phyloP scores from a whole-genome alignment of 2,797 vertebrate species.

The Mormyrops boulengeri region DNA sequence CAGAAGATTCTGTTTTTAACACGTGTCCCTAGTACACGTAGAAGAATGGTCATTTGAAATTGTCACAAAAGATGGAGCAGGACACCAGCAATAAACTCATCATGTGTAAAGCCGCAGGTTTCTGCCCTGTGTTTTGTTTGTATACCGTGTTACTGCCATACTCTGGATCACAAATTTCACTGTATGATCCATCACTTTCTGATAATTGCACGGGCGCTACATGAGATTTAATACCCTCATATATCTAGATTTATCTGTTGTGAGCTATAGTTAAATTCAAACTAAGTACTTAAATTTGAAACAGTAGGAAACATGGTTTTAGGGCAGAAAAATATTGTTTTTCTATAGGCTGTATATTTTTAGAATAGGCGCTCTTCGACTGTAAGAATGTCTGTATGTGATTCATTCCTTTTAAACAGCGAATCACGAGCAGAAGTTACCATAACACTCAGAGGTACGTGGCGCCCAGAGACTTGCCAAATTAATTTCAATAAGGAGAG shows the following conservation, averaged over 20 bases:
- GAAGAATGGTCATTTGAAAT: not conserved
- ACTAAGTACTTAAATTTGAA: not conserved
- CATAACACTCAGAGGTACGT: not conserved
- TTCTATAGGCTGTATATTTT: not conserved
- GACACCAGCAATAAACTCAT: not conserved
- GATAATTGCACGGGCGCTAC: not conserved
- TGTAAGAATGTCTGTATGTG: not conserved
- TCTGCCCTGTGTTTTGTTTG: not conserved
- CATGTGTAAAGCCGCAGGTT: not conserved
- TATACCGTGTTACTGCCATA: too few relatives aligned
- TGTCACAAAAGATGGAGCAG: not conserved
- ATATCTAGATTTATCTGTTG: not conserved
- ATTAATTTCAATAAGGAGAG: not conserved
- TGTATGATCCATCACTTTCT: not conserved
- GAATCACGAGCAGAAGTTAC: not conserved
- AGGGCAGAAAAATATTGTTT: not conserved
- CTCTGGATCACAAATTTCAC: not conserved
- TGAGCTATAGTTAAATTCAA: not conserved
- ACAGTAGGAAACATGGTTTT: not conserved
- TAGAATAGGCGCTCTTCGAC: not conserved
- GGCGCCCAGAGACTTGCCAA: not conserved
- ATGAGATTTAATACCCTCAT: not conserved
- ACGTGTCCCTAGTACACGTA: not conserved
- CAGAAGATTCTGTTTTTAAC: not conserved
- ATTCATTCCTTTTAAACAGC: not conserved